Evolutionary conservation across 2,888 invertebrate genomes (phyloP).

Genomic region (Galeruca laticollis): DNA sequence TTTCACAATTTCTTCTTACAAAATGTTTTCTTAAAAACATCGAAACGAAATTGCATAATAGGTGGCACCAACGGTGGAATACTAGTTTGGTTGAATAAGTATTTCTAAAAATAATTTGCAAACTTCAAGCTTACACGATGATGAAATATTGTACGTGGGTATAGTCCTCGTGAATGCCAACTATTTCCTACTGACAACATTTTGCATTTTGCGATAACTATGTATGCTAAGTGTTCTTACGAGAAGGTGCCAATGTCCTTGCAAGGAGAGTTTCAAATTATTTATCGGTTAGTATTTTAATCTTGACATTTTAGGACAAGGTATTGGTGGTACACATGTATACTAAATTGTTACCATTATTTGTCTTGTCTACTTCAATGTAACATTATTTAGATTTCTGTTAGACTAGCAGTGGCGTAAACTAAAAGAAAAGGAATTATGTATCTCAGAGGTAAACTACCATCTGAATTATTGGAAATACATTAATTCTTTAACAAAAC

Average conservation of each 20-base stretch:
- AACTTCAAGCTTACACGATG: neutral
- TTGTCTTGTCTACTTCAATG: conserved; percentile 9
- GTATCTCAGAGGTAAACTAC: too few species aligned
- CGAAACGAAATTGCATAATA: too few species aligned
- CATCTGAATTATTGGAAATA: too few species aligned
- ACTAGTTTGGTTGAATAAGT: too few species aligned
- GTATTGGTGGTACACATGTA: conserved; percentile 15
- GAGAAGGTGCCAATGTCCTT: conserved; percentile 3
- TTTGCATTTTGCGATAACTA: neutral
- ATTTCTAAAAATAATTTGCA: too few species aligned
- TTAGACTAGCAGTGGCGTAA: neutral
- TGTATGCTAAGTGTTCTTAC: neutral
- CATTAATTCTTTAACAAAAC: too few species aligned
- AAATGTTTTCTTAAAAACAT: too few species aligned
- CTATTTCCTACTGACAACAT: neutral
- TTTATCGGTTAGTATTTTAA: conserved; percentile 6
- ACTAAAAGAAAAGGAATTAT: too few species aligned
- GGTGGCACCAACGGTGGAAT: too few species aligned
- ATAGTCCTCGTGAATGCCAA: neutral
- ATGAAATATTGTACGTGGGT: neutral
- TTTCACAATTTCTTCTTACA: too few species aligned
- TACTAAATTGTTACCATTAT: conserved; percentile 1
- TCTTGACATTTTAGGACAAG: conserved; percentile 20
- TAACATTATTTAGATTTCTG: neutral
- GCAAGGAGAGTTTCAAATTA: conserved; percentile 12